Base-by-base conservation (phyloP, 2,888 invertebrate species). In the Galerucella pusilla region DNA sequence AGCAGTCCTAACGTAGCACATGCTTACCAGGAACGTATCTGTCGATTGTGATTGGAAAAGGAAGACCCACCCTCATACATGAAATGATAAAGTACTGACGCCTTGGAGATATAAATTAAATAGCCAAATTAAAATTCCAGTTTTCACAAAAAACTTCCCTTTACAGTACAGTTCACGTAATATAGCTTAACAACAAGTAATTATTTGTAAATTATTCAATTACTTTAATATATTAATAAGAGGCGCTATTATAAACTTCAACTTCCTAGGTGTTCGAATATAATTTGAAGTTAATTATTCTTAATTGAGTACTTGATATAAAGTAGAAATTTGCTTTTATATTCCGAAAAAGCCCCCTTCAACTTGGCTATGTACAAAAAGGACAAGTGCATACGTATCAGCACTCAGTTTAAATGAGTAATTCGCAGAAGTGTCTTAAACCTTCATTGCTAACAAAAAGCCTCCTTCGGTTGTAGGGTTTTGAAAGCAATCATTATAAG, bases 121-220 rank as follows among this genome's bases (percentile, higher is more conserved):
- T 42, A 1, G 1, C 7, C 35, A 42, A 42, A 42, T 42, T 42
- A 42, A 42, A 35, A 35, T 35, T 35, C 5, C 5, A 5, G 5
- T 42, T 42, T 42, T 42, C 35, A 42, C 35, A 42, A 42, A 42
- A 42, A 42, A 42, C 9, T 42, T 42, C 9, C 6, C 9, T 42
- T 42, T 9, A 42, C 35, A 35, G 5, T 6, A 35, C 7, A 42
- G 35, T 9, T 42, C 9, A 42, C 35, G 35, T 42, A 42, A 42
- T 42, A 42, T 42, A 42, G 7, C 35, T 52, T n/a, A 59, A 68
- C 45, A 28, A 68, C 61, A 73, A 64, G 59, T 28, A 68, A 61
- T 73, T 68, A 42, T 42, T 25, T 64, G 59, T 54, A 42, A 73
- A 75, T 75, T 75, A 67, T 70, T 60, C 59, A 70, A 70, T 70